Evolutionary conservation across 2,113 vertebrate genomes (phyloP), one percentile per base, ranked within the genome.

Genomic region (Centrocercus urophasianus): DNA sequence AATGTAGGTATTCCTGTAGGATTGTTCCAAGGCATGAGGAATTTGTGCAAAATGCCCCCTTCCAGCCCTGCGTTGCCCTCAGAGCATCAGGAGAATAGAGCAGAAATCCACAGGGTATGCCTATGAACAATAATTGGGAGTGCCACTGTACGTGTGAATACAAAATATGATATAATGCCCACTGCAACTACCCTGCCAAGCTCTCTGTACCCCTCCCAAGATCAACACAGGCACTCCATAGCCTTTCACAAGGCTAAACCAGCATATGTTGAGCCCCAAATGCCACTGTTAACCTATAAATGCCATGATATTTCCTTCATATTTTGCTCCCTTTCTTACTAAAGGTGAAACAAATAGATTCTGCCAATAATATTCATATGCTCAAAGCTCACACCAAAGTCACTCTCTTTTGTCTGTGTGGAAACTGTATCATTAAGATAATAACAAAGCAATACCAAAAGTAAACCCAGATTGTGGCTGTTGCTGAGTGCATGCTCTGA

Each of bases 21-120:
- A 14, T 15, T 69, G 60, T 69, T 43, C 19, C 13, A 15, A 11
- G 8, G 42, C 6, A 83, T 48, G 40, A 50, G 20, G 19, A 83
- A 17, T 3, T 24, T 11, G 32, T 70, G 32, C 34, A 61, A n/a
- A 42, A 72, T 21, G 19, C 16, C 42, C 19, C 21, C 20, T 5
- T 40, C 40, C 6, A 1, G 27, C 20, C 32, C 57, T 7, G 13
- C 28, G 5, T 0, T 2, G 45, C 9, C 13, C 56, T 15, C 28
- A 6, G 32, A 2, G 5, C 28, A 3, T 6, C 52, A 50, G 34
- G 34, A 28, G 21, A 52, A 32, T 5, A 6, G 34, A 0, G 0
- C 1, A 2, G 60, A 50, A 52, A 61, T 19, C 6, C 43, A 12
- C 8, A 14, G 12, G 16, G 21, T 3, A 14, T 2, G 0, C 5